Base-by-base conservation (phyloP, 2,888 invertebrate species). In the Parasteatoda lunata region DNA sequence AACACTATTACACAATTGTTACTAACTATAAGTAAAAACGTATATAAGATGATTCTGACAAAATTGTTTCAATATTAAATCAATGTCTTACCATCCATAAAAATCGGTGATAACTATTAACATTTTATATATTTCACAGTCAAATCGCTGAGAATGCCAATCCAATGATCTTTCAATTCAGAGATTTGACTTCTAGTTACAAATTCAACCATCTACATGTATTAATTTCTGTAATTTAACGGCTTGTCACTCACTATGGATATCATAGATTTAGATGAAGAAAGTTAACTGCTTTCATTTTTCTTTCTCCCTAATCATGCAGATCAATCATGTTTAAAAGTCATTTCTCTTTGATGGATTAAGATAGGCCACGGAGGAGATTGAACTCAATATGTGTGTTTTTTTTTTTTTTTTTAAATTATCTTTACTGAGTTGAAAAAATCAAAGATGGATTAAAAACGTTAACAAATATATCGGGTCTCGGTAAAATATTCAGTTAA, bases 261-360 rank as follows among this genome's bases (percentile, higher is more conserved):
- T 30, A 30, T 30, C 30, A 30, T 30, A 30, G 30, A 30, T 30
- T 30, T 30, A 30, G 2, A 30, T 30, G 30, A 30, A 30, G 30
- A 30, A 30, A 30, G 30, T 30, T 30, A 30, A 30, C 30, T 30
- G 30, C 30, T 1, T 30, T 30, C 2, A 30, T 2, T 30, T 30
- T 30, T 30, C 30, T 59, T n/a, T 6, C 59, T 7, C 59, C 11
- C 59, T 59, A 59, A 59, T 59, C 11, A 59, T 59, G 59, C 59
- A n/a, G n/a, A 59, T 59, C 59, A 59, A 59, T 59, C 59, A 59
- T 59, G 59, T 8, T 59, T 59, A 59, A 59, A 59, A 59, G 59
- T 13, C 59, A 59, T 13, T n/a, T 59, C 59, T 3, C 4, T 9
- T n/a, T 59, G 59, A 59, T 59, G 9, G 59, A 59, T 59, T 13